Evolutionary conservation across 2,797 vertebrate species (phyloP).

Genomic region (Takifugu rubripes): DNA sequence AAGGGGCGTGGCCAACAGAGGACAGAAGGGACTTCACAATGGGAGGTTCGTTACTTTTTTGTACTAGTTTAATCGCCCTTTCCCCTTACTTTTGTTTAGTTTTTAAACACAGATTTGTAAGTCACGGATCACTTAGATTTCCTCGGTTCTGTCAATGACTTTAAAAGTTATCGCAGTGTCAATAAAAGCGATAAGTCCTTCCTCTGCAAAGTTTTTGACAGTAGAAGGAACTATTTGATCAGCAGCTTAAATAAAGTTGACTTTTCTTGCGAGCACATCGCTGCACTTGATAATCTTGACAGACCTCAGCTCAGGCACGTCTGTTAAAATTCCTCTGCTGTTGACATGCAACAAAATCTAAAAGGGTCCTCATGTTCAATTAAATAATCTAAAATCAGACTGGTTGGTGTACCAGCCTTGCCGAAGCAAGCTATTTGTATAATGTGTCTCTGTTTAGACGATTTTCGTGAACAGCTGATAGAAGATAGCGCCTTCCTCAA

Average conservation of each 20-base stretch:
- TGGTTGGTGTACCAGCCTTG: too few relatives aligned
- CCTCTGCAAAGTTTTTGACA: slow-evolving; percentile 43
- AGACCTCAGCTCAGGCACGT: background rate
- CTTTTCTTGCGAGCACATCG: too few relatives aligned
- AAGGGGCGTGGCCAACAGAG: slow-evolving; percentile 67
- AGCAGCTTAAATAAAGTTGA: too few relatives aligned
- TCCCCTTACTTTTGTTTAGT: too few relatives aligned
- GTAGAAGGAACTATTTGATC: too few relatives aligned
- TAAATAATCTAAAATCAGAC: background rate
- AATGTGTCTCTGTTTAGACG: slow-evolving; percentile 56
- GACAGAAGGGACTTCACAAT: slow-evolving; percentile 69
- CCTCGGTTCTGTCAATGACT: too few relatives aligned
- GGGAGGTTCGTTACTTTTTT: slow-evolving; percentile 75
- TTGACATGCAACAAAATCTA: background rate
- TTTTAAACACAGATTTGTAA: too few relatives aligned
- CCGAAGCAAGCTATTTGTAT: too few relatives aligned
- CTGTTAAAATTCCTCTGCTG: too few relatives aligned
- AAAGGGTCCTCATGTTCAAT: background rate
- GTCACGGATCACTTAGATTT: too few relatives aligned
- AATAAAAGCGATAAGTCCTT: slow-evolving; percentile 9
- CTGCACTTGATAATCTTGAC: background rate
- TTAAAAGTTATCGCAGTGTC: slow-evolving; percentile 2
- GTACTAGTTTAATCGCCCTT: background rate
- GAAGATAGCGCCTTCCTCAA: slow-evolving; percentile 85
- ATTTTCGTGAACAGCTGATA: slow-evolving; percentile 83